phyloP scores from a whole-genome alignment of 2,888 invertebrate genomes.

The Anaspis maculata region DNA sequence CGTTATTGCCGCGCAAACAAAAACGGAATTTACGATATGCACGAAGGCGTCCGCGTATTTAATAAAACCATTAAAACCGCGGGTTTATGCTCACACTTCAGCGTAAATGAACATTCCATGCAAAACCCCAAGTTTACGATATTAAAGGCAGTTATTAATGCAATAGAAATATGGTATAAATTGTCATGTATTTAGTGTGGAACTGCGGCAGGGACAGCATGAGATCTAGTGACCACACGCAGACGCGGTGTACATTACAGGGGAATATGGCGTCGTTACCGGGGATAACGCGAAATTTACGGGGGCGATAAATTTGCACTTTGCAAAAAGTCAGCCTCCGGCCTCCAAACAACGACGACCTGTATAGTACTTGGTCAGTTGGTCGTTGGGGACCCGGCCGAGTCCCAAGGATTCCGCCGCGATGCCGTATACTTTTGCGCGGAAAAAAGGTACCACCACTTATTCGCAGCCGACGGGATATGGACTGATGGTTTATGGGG shows the following conservation, averaged over 20 bases:
- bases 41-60: conserved; percentile 29
- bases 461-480: too few relatives aligned
- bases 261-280: conserved; percentile 21
- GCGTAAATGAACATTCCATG: conserved; percentile 28
- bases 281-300: conserved; percentile 22
- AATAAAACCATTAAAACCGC: conserved; percentile 34
- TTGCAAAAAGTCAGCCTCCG: conserved; percentile 2
- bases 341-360: background rate
- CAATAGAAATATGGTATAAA: conserved; percentile 30
- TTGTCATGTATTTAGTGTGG: conserved; percentile 28
- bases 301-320: conserved; percentile 28
- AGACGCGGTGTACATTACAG: conserved; percentile 21
- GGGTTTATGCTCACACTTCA: conserved; percentile 33
- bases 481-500: too few relatives aligned
- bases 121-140: conserved; percentile 26
- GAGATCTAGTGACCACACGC: conserved; percentile 27
- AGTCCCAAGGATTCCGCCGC: too few relatives aligned
- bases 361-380: too few relatives aligned
- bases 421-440: too few relatives aligned
- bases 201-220: conserved; percentile 22
- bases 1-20: conserved; percentile 13
- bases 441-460: too few relatives aligned
- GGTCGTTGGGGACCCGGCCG: too few relatives aligned
- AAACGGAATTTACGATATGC: conserved; percentile 24
- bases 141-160: conserved; percentile 28